These are phyloP conservation scores for Syngnathus floridae DNA, from an alignment of 2,113 vertebrate species.

Conservation along the genomic window DNA sequence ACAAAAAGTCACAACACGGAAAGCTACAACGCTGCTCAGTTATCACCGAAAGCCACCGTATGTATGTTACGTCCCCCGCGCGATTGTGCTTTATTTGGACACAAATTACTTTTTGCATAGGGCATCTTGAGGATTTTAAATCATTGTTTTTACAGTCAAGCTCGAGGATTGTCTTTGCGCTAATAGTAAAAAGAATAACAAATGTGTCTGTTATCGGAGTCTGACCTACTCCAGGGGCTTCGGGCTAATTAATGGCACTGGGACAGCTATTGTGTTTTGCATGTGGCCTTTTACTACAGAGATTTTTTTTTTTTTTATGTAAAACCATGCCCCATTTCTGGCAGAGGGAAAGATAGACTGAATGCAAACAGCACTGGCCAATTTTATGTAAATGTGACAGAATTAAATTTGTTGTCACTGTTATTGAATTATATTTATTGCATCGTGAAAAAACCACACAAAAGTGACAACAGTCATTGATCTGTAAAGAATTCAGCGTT, in stretches of 20 bases:
- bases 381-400: background rate
- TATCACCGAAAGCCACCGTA: conserved; percentile 39
- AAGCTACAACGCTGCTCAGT: conserved; percentile 22
- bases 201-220: conserved; percentile 44
- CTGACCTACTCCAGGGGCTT: conserved; percentile 42
- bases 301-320: conserved; percentile 19
- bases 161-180: conserved; percentile 31
- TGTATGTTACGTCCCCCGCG: conserved; percentile 32
- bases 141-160: conserved; percentile 45
- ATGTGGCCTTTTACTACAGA: conserved; percentile 27
- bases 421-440: conserved; percentile 6
- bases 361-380: too few relatives aligned
- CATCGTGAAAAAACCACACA: conserved; percentile 14
- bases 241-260: conserved; percentile 46
- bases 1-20: conserved; percentile 47
- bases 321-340: background rate
- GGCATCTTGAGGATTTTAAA: conserved; percentile 39
- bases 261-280: conserved; percentile 41
- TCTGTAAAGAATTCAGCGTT: conserved; percentile 24
- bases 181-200: conserved; percentile 45
- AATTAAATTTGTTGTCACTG: background rate
- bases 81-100: conserved; percentile 43
- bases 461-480: conserved; percentile 48
- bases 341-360: background rate
- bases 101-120: conserved; percentile 24